These are phyloP conservation scores for Platyrinchus mystaceus DNA, from an alignment of 2,797 vertebrate species.

Conservation along the genomic window DNA sequence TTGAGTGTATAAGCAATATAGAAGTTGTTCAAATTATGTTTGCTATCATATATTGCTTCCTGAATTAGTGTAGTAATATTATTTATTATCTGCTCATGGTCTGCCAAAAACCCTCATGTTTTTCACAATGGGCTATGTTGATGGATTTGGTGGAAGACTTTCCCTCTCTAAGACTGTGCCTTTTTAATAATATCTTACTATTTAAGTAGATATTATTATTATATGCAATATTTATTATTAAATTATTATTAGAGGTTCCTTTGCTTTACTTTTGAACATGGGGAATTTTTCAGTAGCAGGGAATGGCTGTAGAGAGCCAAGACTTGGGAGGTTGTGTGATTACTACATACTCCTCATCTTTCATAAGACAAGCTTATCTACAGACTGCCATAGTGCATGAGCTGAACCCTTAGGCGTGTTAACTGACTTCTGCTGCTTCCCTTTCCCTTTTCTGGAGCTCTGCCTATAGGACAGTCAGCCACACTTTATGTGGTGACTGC, in stretches of 20 bases:
- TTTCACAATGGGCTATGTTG: neutral
- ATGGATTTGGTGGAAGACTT: neutral
- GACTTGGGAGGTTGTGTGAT: slow-evolving; percentile 25
- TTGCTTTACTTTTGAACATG: slow-evolving; percentile 35
- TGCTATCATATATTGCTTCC: slow-evolving; percentile 29
- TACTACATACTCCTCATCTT: slow-evolving; percentile 44
- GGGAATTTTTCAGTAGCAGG: slow-evolving; percentile 27
- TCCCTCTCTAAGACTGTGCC: neutral
- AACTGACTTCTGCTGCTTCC: slow-evolving; percentile 38
- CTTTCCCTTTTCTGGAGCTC: slow-evolving; percentile 19
- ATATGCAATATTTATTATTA: neutral
- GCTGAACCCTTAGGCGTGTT: slow-evolving; percentile 22
- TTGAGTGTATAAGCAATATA: neutral
- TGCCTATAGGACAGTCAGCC: slow-evolving; percentile 36
- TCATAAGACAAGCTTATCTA: slow-evolving; percentile 39
- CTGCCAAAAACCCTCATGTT: neutral
- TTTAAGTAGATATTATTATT: neutral
- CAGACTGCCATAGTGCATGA: slow-evolving; percentile 34
- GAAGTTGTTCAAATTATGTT: slow-evolving; percentile 40
- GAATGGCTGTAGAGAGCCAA: slow-evolving; percentile 45
- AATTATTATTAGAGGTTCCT: neutral
- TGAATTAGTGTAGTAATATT: slow-evolving; percentile 22
- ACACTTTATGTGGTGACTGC: slow-evolving; percentile 31
- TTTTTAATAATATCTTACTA: neutral
- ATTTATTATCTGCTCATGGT: slow-evolving; percentile 26